Evolutionary conservation across 2,797 vertebrate species (phyloP).

Genomic region (Thripadectes ignobilis): DNA sequence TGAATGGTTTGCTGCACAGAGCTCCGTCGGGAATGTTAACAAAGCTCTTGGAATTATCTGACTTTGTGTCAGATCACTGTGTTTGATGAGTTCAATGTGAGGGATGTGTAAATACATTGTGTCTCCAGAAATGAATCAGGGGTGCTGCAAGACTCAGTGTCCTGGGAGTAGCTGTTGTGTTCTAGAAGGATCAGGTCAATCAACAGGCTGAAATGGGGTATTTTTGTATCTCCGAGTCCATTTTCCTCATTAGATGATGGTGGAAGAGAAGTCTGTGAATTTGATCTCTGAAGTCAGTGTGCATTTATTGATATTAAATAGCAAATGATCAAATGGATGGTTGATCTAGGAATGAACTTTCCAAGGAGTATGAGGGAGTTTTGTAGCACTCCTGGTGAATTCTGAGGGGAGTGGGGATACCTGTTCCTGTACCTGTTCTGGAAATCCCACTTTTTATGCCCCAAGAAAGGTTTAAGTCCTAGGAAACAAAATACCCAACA

Average conservation of each 20-base stretch:
- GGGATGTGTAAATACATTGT: constrained; percentile 14
- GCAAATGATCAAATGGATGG: not conserved
- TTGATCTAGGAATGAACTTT: not conserved
- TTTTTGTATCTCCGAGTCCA: not conserved
- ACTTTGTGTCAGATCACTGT: constrained; percentile 61
- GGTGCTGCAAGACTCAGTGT: not conserved
- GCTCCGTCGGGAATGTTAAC: constrained; percentile 59
- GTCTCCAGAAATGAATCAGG: constrained; percentile 20
- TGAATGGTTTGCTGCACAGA: constrained; percentile 60
- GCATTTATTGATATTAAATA: not conserved
- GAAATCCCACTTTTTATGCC: not conserved
- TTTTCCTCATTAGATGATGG: not conserved
- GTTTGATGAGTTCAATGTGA: constrained; percentile 42
- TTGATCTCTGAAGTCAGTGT: not conserved
- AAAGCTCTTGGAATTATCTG: constrained; percentile 62
- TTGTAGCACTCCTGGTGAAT: not conserved
- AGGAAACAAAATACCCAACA: constrained; percentile 12
- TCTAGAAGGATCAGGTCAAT: not conserved
- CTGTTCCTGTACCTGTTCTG: not conserved
- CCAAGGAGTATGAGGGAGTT: not conserved
- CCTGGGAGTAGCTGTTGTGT: not conserved
- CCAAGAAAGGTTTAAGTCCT: not conserved
- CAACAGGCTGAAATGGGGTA: not conserved
- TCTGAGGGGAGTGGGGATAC: not conserved
- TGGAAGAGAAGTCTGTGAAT: not conserved